phyloP scores from a whole-genome alignment of 1,140 invertebrate species.

The Diachasmimorpha longicaudata region DNA sequence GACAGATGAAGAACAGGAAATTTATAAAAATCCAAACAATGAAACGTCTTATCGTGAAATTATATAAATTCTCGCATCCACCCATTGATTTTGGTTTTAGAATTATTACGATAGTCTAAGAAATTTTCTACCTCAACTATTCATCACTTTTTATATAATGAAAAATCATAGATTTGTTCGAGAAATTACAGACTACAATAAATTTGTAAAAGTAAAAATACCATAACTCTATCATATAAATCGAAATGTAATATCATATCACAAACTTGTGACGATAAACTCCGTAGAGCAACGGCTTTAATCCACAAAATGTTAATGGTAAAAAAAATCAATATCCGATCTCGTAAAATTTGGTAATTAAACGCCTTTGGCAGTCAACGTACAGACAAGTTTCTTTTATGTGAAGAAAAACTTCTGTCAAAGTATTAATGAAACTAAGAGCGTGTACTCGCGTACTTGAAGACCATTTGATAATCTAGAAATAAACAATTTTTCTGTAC shows the following conservation, averaged over 20 bases:
- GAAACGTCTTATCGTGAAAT: not conserved
- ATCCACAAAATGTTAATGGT: not conserved
- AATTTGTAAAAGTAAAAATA: not conserved
- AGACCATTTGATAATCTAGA: not conserved
- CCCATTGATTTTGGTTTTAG: not conserved
- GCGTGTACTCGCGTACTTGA: not conserved
- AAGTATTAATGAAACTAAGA: not conserved
- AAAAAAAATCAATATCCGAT: not conserved
- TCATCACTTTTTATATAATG: not conserved
- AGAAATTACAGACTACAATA: not conserved
- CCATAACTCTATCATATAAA: not conserved
- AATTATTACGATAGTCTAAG: not conserved
- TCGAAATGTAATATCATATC: not conserved
- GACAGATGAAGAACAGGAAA: not conserved
- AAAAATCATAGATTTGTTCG: not conserved
- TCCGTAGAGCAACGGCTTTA: not conserved
- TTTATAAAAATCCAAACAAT: not conserved
- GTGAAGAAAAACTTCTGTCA: not conserved
- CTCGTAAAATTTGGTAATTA: constrained; percentile 31
- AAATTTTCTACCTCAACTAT: not conserved
- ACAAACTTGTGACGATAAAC: not conserved
- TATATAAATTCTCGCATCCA: not conserved
- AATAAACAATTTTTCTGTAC: not conserved
- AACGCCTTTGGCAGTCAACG: constrained; percentile 34
- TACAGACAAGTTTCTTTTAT: not conserved